Conservation (phyloP, 2,797 vertebrate species). For the Coregonus suidteri region DNA sequence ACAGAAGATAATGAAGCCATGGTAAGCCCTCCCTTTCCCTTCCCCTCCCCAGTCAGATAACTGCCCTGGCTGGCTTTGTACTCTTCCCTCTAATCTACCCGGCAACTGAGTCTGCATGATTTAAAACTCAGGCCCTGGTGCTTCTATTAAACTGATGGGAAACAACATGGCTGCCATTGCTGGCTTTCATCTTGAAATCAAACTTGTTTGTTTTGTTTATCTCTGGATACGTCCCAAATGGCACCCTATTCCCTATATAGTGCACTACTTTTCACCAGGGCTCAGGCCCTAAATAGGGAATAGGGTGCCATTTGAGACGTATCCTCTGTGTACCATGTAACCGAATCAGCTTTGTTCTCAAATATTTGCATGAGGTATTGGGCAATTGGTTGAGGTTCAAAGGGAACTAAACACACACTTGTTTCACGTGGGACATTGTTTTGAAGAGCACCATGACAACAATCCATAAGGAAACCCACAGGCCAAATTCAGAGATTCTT, state of each 20-base stretch:
- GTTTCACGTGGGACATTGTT: conserved; percentile 11
- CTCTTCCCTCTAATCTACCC: conserved; percentile 69
- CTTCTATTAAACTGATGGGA: conserved; percentile 48
- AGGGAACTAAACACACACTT: conserved; percentile 20
- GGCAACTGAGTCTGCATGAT: conserved; percentile 81
- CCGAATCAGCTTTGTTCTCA: conserved; percentile 40
- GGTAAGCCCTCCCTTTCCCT: conserved; percentile 83
- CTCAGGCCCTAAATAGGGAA: not conserved
- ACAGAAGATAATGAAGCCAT: conserved; percentile 99
- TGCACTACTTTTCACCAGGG: not conserved
- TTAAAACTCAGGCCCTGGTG: conserved; percentile 63
- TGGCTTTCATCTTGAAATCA: conserved; percentile 48
- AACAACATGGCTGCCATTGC: conserved; percentile 37
- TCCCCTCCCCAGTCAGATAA: conserved; percentile 65
- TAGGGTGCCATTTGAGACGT: not conserved
- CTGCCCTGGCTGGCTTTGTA: conserved; percentile 71
- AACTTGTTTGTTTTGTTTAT: conserved; percentile 24
- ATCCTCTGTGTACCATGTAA: conserved; percentile 53
- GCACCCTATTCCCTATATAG: conserved; percentile 15
- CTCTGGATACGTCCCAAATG: not conserved
- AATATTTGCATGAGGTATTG: conserved; percentile 74
- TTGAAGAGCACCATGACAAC: conserved; percentile 41
- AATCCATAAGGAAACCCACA: not conserved
- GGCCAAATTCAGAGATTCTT: not conserved
- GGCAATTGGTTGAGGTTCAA: conserved; percentile 45